These are phyloP conservation scores for Boloria euphrosyne DNA, from an alignment of 2,888 invertebrate genomes.

Conservation along the genomic window DNA sequence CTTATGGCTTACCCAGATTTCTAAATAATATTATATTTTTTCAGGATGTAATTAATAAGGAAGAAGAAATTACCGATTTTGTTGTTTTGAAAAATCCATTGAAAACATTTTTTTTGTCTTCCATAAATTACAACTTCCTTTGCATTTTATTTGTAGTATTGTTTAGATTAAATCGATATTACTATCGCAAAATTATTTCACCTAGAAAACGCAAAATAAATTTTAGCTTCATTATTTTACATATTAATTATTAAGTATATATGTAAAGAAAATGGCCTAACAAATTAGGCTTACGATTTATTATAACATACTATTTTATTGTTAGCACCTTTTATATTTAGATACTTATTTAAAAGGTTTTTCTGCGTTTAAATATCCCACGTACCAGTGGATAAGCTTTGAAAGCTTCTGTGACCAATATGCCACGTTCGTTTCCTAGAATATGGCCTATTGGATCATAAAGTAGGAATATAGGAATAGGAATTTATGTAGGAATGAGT, in stretches of 20 bases:
- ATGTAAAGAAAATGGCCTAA: constrained; percentile 6
- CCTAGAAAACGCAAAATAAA: constrained; percentile 5
- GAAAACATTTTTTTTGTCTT: constrained; percentile 51
- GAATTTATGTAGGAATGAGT: background rate
- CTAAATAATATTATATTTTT: constrained; percentile 48
- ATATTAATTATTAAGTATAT: background rate
- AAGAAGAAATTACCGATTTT: constrained; percentile 40
- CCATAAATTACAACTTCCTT: constrained; percentile 53
- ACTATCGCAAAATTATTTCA: constrained; percentile 13
- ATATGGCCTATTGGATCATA: constrained; percentile 22
- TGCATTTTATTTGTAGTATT: constrained; percentile 65
- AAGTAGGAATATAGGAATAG: too few relatives aligned
- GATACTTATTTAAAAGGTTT: constrained; percentile 7
- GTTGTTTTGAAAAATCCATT: constrained; percentile 15
- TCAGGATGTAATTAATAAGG: constrained; percentile 51
- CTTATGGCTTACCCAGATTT: background rate
- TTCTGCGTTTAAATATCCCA: too few relatives aligned
- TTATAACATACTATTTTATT: constrained; percentile 9
- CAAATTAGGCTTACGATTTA: constrained; percentile 18
- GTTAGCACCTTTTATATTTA: background rate
- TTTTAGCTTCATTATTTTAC: too few relatives aligned
- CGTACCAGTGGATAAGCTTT: background rate
- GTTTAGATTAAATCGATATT: constrained; percentile 22
- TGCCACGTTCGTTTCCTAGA: constrained; percentile 23
- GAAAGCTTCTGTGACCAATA: constrained; percentile 10